A percentile compares a stretch with the other conserved stretches of the same genome.
phyloP scores from a whole-genome alignment of 2,888 invertebrate genomes.

The Callinectes sapidus region DNA sequence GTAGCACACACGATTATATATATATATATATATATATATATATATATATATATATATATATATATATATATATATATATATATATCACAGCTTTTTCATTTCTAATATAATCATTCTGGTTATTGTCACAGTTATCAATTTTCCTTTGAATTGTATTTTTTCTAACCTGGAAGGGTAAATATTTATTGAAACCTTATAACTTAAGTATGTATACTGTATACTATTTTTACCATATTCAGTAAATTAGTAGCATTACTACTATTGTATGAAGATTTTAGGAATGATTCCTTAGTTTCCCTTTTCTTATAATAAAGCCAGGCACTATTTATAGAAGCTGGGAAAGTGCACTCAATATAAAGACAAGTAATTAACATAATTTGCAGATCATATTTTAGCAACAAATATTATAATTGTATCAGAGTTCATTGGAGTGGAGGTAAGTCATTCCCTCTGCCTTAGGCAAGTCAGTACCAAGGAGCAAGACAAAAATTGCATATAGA shows the following conservation, averaged over 20 bases:
- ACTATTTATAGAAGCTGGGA: constrained; percentile 2
- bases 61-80: too few species aligned
- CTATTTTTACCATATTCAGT: neutral
- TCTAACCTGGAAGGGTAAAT: too few species aligned
- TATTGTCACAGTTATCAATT: too few species aligned
- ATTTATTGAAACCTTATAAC: neutral
- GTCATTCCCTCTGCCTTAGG: neutral
- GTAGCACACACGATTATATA: neutral
- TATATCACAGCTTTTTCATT: too few species aligned
- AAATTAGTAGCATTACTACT: neutral
- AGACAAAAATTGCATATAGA: neutral
- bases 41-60: too few species aligned
- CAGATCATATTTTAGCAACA: neutral
- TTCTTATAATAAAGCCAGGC: neutral
- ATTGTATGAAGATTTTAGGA: neutral
- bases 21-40: too few species aligned
- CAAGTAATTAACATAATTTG: neutral
- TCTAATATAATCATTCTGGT: too few species aligned
- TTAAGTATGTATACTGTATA: neutral
- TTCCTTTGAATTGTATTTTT: too few species aligned
- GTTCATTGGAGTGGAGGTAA: neutral
- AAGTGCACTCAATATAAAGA: constrained; percentile 10
- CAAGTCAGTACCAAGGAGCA: neutral
- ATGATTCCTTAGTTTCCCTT: neutral
- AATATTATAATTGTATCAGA: neutral